Base-by-base conservation (phyloP, 2,797 vertebrate species). In the Sphenopsis melanotis region DNA sequence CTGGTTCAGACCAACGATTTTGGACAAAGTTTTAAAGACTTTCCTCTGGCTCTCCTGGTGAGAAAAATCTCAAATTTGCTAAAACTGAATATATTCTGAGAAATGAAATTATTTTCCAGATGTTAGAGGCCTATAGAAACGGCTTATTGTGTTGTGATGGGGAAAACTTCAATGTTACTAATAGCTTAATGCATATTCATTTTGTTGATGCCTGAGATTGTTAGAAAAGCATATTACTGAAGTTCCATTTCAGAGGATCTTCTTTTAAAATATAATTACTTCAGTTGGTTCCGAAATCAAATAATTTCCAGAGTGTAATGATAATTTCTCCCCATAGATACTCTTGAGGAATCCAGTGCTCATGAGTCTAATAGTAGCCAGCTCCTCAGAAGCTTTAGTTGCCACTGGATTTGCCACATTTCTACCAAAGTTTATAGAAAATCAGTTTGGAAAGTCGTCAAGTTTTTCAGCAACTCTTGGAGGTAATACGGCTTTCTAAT, bases 351-450 rank as follows among this genome's bases (percentile, higher is more conserved):
- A 98, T 93, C 95, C 98, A 69, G 98, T 98, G n/a, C 96, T 98
- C 83, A 96, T 98, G 95, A 96, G 96, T 93, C 97, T 98, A 94
- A 96, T 98, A 95, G 5, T 98, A 69, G 97, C 98, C 56, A 97
- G 97, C 84, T 87, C 97, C 77, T 92, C 97, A 65, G 98, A 98
- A 98, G 97, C 96, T 60, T 95, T 98, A 86, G 76, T 98, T 91
- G 97, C 97, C 53, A 98, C 98, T 82, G 98, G 98, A 59, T 98
- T 98, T 98, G 98, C 98, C 81, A 97, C 98, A 18, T 98, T 98
- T 97, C 96, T 98, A 68, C 98, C 98, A 42, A 98, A 98, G 95
- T 97, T 97, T 89, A 98, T 98, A 97, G 98, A 98, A 97, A 98
- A 97, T 89, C 98, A 98, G 27, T 98, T 98, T 96, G 98, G 98